Conservation (phyloP, 2,113 vertebrate genomes). For the Baryphthengus martii region DNA sequence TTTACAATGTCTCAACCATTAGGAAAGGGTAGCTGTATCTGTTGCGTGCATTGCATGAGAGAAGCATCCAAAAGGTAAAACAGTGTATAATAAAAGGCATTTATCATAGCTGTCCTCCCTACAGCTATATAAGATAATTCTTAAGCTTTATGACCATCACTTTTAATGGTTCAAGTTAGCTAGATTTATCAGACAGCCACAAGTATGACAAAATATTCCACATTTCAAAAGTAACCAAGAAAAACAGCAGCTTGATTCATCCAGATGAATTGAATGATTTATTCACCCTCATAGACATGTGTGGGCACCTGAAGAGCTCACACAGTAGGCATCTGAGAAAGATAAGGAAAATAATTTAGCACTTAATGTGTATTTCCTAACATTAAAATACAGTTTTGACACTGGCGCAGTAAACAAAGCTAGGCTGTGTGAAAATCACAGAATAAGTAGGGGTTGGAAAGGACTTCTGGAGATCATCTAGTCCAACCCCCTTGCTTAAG, state of each 20-base stretch:
- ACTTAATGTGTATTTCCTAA: not conserved
- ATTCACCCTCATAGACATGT: not conserved
- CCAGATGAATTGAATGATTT: not conserved
- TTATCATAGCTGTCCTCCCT: not conserved
- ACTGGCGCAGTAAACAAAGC: not conserved
- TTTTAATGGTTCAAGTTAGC: not conserved
- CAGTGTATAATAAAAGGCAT: not conserved
- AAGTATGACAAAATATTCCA: not conserved
- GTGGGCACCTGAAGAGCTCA: not conserved
- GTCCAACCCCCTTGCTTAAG: no score
- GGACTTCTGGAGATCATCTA: no score
- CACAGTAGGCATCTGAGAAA: not conserved
- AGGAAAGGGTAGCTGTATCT: not conserved
- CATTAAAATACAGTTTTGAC: not conserved
- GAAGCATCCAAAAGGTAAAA: fast-evolving
- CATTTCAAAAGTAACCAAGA: not conserved
- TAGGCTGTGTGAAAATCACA: not conserved
- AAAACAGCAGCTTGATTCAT: not conserved
- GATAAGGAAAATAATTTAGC: not conserved
- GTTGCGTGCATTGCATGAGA: not conserved
- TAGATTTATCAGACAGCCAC: not conserved
- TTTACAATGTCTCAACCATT: fast-evolving
- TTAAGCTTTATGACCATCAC: not conserved
- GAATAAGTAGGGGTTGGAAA: no score
- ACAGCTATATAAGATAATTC: not conserved